Evolutionary conservation across 2,888 invertebrate genomes (phyloP).

Genomic region (Drosophila vallismaia): DNA sequence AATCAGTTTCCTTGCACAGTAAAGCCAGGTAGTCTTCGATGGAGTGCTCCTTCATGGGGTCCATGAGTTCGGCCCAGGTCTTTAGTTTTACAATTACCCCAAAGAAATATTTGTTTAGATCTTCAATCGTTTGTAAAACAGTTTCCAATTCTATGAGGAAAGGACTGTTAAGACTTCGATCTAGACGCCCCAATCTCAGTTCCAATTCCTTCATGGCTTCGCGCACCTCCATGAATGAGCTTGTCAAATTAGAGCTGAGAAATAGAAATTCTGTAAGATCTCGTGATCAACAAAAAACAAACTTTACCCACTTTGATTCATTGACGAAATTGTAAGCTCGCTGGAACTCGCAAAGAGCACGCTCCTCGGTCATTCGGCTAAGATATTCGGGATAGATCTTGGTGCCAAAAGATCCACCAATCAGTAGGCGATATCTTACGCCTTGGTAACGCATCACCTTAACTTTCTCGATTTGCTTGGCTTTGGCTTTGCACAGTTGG

Average conservation of each 20-base stretch:
- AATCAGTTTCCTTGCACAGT: constrained; percentile 45
- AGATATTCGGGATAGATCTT: constrained; percentile 76
- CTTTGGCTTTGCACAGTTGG: constrained; percentile 39
- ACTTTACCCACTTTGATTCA: constrained; percentile 66
- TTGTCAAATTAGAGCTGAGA: constrained; percentile 38
- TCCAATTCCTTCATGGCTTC: constrained; percentile 53
- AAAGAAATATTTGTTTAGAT: constrained; percentile 68
- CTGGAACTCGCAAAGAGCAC: constrained; percentile 61
- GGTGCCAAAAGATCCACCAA: constrained; percentile 49
- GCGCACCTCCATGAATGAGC: constrained; percentile 46
- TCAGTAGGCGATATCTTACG: constrained; percentile 58
- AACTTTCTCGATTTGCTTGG: constrained; percentile 41
- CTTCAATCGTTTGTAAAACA: constrained; percentile 52
- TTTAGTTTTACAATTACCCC: constrained; percentile 56
- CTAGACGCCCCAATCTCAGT: constrained; percentile 52
- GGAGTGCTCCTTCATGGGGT: constrained; percentile 63
- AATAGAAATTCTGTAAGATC: not conserved
- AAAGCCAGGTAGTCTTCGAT: constrained; percentile 70
- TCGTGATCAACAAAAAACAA: not conserved
- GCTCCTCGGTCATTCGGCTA: constrained; percentile 64
- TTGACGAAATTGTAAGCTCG: constrained; percentile 55
- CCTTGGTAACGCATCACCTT: constrained; percentile 59
- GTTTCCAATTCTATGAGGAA: constrained; percentile 55
- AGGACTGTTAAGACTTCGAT: constrained; percentile 60
- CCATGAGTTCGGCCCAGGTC: constrained; percentile 72